phyloP scores from a whole-genome alignment of 2,797 vertebrate species.

The Podarcis siculus region DNA sequence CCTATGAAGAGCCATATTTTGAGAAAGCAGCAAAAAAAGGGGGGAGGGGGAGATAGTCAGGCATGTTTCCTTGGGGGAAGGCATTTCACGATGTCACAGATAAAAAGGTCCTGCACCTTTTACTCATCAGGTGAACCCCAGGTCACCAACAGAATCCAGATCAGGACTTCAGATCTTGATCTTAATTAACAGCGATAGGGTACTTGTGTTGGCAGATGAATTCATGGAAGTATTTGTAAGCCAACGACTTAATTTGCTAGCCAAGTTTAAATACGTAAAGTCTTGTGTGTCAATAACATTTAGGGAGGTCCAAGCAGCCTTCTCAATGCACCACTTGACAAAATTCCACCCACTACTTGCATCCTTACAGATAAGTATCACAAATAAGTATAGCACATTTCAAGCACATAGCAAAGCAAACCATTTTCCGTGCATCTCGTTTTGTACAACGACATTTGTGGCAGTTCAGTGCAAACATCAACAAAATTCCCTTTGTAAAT shows the following conservation, averaged over 20 bases:
- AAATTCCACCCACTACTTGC: neutral
- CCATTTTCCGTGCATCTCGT: neutral
- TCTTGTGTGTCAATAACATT: neutral
- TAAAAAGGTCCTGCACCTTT: neutral
- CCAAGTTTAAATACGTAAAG: neutral
- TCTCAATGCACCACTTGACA: neutral
- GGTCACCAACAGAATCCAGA: neutral
- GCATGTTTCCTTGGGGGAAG: too few relatives aligned
- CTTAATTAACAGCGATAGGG: neutral
- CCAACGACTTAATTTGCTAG: neutral
- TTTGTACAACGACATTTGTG: neutral
- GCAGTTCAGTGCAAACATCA: slow-evolving; percentile 24
- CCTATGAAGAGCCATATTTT: too few relatives aligned
- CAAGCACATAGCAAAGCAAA: neutral
- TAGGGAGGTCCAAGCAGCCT: neutral
- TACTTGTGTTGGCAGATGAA: neutral
- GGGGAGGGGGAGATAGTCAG: too few relatives aligned
- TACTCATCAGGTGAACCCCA: neutral
- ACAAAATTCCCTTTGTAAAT: neutral
- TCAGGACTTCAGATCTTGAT: neutral
- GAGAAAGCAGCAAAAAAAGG: too few relatives aligned
- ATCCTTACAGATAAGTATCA: too few relatives aligned
- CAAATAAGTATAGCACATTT: neutral
- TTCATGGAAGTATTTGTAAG: neutral
- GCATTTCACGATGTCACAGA: too few relatives aligned